Evolutionary conservation across 2,113 vertebrate genomes (phyloP).

Genomic region (Gorsachius goisagi): DNA sequence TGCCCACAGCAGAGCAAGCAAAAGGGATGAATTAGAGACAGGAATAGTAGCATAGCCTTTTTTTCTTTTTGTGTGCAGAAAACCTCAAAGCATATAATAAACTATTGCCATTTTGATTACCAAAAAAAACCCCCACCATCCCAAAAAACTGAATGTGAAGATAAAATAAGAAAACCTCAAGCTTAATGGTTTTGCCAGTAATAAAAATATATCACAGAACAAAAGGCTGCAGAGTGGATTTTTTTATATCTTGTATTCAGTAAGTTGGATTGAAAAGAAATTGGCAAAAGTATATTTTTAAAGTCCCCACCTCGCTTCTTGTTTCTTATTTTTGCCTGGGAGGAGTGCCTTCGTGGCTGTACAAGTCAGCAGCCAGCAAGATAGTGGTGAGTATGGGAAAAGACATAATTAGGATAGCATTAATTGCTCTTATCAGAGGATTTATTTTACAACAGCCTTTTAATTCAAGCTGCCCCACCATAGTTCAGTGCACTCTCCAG

Average conservation of each 20-base stretch:
- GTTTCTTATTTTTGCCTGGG: conserved; percentile 24
- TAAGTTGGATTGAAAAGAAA: neutral
- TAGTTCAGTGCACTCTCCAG: neutral
- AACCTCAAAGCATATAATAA: conserved; percentile 73
- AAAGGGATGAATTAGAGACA: conserved; percentile 71
- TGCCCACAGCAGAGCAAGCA: conserved; percentile 57
- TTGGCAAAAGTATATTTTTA: neutral
- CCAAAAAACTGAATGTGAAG: conserved; percentile 19
- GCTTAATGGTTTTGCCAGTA: conserved; percentile 43
- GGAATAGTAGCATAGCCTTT: conserved; percentile 67
- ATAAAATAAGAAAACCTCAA: conserved; percentile 63
- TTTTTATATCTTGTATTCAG: conserved; percentile 15
- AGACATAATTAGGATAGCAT: conserved; percentile 68
- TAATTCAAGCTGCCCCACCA: neutral
- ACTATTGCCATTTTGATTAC: conserved; percentile 56
- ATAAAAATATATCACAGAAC: conserved; percentile 46
- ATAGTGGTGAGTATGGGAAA: conserved; percentile 16
- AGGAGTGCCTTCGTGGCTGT: conserved; percentile 60
- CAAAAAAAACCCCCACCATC: neutral
- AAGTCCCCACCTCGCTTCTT: neutral
- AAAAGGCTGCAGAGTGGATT: neutral
- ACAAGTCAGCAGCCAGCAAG: neutral
- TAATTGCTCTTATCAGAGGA: conserved; percentile 58
- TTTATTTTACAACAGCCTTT: conserved; percentile 6
- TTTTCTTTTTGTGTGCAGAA: conserved; percentile 56